Conservation (phyloP, 2,113 vertebrate genomes). For the Pitta sordida region DNA sequence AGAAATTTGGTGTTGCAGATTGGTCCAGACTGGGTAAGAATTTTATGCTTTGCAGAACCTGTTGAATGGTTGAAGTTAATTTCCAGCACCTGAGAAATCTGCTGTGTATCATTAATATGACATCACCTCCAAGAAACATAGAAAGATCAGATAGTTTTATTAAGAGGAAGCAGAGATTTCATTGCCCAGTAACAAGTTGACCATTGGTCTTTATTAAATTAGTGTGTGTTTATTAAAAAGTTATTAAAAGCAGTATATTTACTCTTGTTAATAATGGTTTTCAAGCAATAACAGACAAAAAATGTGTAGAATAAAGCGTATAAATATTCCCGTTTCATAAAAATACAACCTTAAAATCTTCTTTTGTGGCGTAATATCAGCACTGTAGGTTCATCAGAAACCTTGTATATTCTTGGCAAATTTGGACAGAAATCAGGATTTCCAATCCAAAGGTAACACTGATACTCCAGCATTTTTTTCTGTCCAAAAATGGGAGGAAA, state of each 20-base stretch:
- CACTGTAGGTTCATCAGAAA: background rate
- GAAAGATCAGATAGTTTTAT: background rate
- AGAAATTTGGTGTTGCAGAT: background rate
- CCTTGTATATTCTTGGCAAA: background rate
- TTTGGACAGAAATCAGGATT: background rate
- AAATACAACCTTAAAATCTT: background rate
- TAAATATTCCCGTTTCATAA: background rate
- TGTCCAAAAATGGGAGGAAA: background rate
- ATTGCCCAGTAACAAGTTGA: background rate
- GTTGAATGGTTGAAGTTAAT: background rate
- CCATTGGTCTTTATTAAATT: constrained; percentile 7
- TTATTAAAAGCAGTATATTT: background rate
- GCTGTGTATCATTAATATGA: background rate
- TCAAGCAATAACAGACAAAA: background rate
- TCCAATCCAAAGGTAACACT: background rate
- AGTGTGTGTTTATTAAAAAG: background rate
- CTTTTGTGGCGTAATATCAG: background rate
- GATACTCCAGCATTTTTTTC: background rate
- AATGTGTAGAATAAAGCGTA: background rate
- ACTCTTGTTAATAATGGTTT: background rate
- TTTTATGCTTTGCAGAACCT: background rate
- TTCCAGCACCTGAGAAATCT: background rate
- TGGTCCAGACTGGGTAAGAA: background rate
- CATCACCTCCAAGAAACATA: background rate
- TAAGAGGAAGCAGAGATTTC: background rate